Evolutionary conservation across 1,140 invertebrate species (phyloP).

Genomic region (Bombus cullumanus): DNA sequence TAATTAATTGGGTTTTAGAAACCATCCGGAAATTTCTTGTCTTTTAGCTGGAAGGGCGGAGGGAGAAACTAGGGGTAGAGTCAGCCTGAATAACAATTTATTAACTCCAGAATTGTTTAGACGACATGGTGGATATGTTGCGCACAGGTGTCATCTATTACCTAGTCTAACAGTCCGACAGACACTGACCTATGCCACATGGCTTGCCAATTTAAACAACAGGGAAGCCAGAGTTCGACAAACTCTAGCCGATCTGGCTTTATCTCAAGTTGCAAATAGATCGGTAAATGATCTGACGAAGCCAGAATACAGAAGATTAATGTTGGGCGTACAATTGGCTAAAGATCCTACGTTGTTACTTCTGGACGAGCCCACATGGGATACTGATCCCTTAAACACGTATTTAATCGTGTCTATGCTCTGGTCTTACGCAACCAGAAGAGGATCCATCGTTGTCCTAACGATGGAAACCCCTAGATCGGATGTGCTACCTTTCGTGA

Average conservation of each 20-base stretch:
- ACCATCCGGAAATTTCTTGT: neutral
- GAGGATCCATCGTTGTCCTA: slow-evolving; percentile 92
- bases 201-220: slow-evolving; percentile 78
- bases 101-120: slow-evolving; percentile 92
- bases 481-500: slow-evolving; percentile 96
- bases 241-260: slow-evolving; percentile 93
- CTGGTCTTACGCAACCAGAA: slow-evolving; percentile 95
- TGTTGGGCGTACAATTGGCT: slow-evolving; percentile 94
- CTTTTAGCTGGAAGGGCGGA: slow-evolving; percentile 86
- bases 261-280: slow-evolving; percentile 93
- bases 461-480: slow-evolving; percentile 97
- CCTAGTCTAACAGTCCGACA: slow-evolving; percentile 93
- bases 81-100: slow-evolving; percentile 92
- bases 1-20: neutral
- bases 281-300: slow-evolving; percentile 90
- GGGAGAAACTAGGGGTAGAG: slow-evolving; percentile 91
- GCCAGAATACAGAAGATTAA: slow-evolving; percentile 92
- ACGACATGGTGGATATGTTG: slow-evolving; percentile 92
- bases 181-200: slow-evolving; percentile 90
- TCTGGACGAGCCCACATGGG: slow-evolving; percentile 95
- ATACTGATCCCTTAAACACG: slow-evolving; percentile 94
- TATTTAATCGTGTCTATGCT: slow-evolving; percentile 96
- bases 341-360: slow-evolving; percentile 93
- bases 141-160: slow-evolving; percentile 91
- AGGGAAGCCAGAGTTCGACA: slow-evolving; percentile 86